Evolutionary conservation across 2,888 invertebrate species (phyloP), one percentile per base, ranked within the genome.

Genomic region (Nyleta sp.): DNA sequence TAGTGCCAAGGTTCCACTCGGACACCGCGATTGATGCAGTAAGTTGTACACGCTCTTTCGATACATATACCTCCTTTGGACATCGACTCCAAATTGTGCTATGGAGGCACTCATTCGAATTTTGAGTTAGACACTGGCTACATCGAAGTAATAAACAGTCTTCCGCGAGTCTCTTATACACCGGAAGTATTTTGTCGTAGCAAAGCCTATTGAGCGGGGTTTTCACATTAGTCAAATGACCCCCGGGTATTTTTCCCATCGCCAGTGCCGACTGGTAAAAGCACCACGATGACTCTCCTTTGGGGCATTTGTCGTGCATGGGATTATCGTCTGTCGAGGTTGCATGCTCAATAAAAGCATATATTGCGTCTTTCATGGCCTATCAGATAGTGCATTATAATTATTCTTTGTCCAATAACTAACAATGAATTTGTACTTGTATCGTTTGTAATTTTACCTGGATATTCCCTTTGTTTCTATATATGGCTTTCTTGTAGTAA

Each of bases 241-340:
- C 13, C 4, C 35, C 35, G 11, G 35, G 35, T 35, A 35, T 13
- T 35, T 35, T 77, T 31, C 46, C 59, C 18, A 40, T 73, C 10
- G 81, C 76, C 33, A 62, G 6, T 7, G 75, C 64, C 46, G 64
- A 31, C 35, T 80, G 72, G 59, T 76, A 81, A 60, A 83, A 82
- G 33, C 78, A 81, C 79, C 67, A 81, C 28, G 68, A 68, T 35
- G 17, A 15, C 2, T 18, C 18, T 10, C 75, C 73, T 46, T 22
- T 33, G 1, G 72, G 68, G 18, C 76, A 77, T n/a, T 53, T 38
- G 17, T 48, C 50, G 35, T 76, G 76, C 5, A 68, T 17, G n/a
- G 71, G 80, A 8, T 70, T 33, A 17, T 75, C 57, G 18, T 80
- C 67, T 8, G 78, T 80, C 2, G 82, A 79, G 8, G 42, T 44